phyloP scores from a whole-genome alignment of 2,113 vertebrate genomes.

The Zosterops hypoxanthus region DNA sequence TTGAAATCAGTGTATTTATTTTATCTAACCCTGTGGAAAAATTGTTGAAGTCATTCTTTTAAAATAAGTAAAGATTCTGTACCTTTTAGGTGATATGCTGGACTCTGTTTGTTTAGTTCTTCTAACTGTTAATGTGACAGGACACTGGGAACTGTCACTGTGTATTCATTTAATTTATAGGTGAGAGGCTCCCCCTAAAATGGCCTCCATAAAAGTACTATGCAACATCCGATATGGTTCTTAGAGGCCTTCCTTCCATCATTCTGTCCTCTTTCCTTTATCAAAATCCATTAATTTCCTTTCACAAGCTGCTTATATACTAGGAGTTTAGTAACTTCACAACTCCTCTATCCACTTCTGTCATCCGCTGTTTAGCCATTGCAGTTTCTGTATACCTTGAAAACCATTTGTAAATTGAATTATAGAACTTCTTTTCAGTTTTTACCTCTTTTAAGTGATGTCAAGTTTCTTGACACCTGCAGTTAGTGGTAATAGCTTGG shows the following conservation, averaged over 20 bases:
- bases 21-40: background rate
- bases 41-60: background rate
- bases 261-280: too few species aligned
- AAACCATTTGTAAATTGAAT: background rate
- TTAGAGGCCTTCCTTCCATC: background rate
- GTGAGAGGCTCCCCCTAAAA: background rate
- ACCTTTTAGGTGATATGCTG: background rate
- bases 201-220: background rate
- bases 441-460: background rate
- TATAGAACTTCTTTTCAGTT: background rate
- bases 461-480: background rate
- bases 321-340: background rate
- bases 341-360: background rate
- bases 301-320: background rate
- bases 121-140: background rate
- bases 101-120: background rate
- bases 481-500: background rate
- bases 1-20: background rate
- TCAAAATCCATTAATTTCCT: background rate
- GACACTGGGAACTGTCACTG: background rate
- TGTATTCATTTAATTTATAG: background rate
- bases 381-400: background rate
- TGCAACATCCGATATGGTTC: background rate
- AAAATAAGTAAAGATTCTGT: background rate
- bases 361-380: background rate